Base-by-base conservation (phyloP, 2,888 invertebrate genomes). In the Tridacna gigas region DNA sequence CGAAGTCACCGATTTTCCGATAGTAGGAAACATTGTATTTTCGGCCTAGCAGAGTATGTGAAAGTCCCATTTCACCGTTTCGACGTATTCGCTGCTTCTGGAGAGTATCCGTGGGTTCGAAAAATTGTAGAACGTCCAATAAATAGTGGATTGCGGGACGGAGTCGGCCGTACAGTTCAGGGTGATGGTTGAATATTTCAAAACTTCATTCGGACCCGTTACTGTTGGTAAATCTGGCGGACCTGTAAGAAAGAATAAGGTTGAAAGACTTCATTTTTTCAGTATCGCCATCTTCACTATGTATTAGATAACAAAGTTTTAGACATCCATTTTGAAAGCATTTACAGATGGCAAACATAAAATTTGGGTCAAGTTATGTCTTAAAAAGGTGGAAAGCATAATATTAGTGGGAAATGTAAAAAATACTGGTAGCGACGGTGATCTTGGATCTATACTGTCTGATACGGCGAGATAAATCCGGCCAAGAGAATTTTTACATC, bases 1-100 rank as follows among this genome's bases (percentile, higher is more conserved):
- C 20, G 37, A 13, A 18, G 45, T 67, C 45, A 67, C 67, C 0
- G 67, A 45, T 15, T 18, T 2, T 1, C 45, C 67, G n/a, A 20
- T 26, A 13, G 67, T 45, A 28, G 67, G 67, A 45, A 67, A 67
- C 67, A 67, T 67, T 13, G 67, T 45, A 45, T 67, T 67, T 45
- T 45, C 67, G 12, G 28, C 67, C 67, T 45, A 67, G n/a, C 67
- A 67, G n/a, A 45, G 45, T 4, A 67, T 1, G n/a, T 67, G 37
- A 37, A 45, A 37, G 45, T 45, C n/a, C 9, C 26, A 7, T 3
- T 45, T 18, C 9, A n/a, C 37, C 37, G 45, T 67, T 3, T 56
- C 56, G 9, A 20, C 20, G 20, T 67, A 67, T 0, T 15, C n/a
- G 0, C 13, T 26, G 18, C 67, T 45, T 67, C 67, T 67, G 11